Percentiles rank a stretch among this genome's conserved stretches.
phyloP scores from a whole-genome alignment of 2,888 invertebrate species.

The Brachycybe producta region DNA sequence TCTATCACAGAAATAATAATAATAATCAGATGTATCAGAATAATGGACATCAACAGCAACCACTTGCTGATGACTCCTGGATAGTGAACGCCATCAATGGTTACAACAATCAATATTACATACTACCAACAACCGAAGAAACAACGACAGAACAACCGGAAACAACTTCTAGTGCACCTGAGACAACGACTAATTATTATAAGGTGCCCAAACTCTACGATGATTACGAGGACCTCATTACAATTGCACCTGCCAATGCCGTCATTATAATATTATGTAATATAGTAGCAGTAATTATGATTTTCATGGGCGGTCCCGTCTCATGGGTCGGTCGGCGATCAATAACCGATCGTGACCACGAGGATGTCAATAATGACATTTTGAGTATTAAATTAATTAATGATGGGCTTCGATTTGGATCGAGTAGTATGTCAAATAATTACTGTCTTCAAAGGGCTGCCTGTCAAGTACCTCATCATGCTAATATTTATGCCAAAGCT shows the following conservation, averaged over 20 bases:
- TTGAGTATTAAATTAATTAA: background rate
- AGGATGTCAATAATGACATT: background rate
- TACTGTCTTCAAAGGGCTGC: conserved; percentile 12
- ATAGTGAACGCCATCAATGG: no score
- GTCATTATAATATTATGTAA: conserved; percentile 1
- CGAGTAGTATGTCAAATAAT: background rate
- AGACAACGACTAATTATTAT: no score
- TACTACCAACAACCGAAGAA: no score
- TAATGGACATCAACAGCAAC: no score
- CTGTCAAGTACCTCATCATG: conserved; percentile 4
- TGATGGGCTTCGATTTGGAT: conserved; percentile 1
- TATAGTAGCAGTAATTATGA: conserved; percentile 6
- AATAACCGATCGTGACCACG: background rate
- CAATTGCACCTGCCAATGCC: background rate
- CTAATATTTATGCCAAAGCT: background rate
- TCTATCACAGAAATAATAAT: no score
- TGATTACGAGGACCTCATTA: no score
- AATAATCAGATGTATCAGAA: no score
- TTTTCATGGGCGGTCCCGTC: conserved; percentile 1
- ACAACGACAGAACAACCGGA: no score
- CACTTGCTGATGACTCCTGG: no score
- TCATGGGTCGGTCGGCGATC: conserved; percentile 5
- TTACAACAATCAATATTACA: no score
- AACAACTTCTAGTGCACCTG: no score
- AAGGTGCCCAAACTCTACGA: no score